Evolutionary conservation across 2,888 invertebrate species (phyloP), one percentile per base, ranked within the genome.

Genomic region (Epinotia bilunana): DNA sequence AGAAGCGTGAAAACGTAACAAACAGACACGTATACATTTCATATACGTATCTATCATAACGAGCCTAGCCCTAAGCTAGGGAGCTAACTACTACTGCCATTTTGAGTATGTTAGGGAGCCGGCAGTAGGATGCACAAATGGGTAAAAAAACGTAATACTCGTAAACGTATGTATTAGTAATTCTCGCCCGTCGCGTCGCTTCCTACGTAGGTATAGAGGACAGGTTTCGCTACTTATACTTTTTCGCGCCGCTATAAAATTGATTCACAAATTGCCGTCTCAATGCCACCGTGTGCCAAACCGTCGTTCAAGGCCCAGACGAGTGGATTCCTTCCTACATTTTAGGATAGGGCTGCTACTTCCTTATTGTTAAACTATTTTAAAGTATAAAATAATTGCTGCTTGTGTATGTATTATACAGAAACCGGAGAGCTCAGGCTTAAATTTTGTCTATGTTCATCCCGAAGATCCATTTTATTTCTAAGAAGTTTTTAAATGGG

Each of bases 201-300:
- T 28, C 11, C 23, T 46, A 46, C 46, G n/a, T n/a, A 20, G 1
- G 33, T 28, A 43, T 16, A 33, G 46, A 18, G 20, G 20, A 53
- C 60, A 70, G 49, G 20, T 53, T 62, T n/a, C 57, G 53, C 33
- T 65, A 28, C 46, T 16, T 46, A 18, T 33, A 46, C 43, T 68
- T 68, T 70, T 71, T 67, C 74, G 71, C 58, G 67, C 55, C 18
- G 71, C 49, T 65, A 76, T 76, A 62, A 76, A 76, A 71, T 70
- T 73, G 76, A 74, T 76, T 73, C 71, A 73, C 71, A 71, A 76
- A 76, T 73, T 70, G 39, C 74, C 39, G 73, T 74, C 71, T 77
- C 76, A 77, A 77, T 77, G 76, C 71, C 76, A 58, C 62, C 58
- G 53, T 62, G 72, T 53, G 64, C 70, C 74, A 68, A 68, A 73